phyloP scores from a whole-genome alignment of 2,888 invertebrate species.

The Stomorhina lunata region DNA sequence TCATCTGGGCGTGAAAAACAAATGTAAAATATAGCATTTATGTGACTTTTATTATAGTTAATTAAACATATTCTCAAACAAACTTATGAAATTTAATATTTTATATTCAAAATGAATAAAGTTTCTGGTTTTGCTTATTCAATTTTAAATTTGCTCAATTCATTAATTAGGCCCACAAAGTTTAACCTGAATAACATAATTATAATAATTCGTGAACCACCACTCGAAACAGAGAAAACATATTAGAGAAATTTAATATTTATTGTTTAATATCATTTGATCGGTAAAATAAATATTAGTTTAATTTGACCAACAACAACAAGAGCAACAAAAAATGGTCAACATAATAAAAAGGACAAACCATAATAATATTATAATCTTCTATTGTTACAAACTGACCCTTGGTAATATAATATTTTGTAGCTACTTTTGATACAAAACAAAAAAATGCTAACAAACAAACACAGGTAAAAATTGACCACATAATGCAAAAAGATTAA shows the following conservation, averaged over 20 bases:
- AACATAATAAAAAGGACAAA: neutral
- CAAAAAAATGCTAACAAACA: neutral
- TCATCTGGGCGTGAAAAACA: no score
- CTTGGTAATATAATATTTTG: constrained; percentile 51
- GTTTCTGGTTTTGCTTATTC: neutral
- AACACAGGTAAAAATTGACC: constrained; percentile 13
- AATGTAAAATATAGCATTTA: no score
- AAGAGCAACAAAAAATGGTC: neutral
- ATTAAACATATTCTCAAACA: neutral
- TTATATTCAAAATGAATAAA: neutral
- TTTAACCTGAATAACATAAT: constrained; percentile 1
- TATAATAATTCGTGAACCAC: neutral
- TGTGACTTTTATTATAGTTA: neutral
- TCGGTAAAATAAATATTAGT: constrained; percentile 33
- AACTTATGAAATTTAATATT: constrained; percentile 39
- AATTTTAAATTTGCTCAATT: neutral
- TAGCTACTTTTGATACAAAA: neutral
- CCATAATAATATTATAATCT: constrained; percentile 39
- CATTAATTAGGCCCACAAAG: neutral
- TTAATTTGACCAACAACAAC: constrained; percentile 34
- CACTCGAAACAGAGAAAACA: neutral
- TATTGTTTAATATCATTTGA: constrained; percentile 44
- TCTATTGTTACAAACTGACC: constrained; percentile 54
- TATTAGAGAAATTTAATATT: constrained; percentile 54
- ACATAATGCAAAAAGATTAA: constrained; percentile 7